These are phyloP conservation scores for Proctacanthus coquilletti DNA, from an alignment of 1,140 invertebrate genomes.

Conservation along the genomic window DNA sequence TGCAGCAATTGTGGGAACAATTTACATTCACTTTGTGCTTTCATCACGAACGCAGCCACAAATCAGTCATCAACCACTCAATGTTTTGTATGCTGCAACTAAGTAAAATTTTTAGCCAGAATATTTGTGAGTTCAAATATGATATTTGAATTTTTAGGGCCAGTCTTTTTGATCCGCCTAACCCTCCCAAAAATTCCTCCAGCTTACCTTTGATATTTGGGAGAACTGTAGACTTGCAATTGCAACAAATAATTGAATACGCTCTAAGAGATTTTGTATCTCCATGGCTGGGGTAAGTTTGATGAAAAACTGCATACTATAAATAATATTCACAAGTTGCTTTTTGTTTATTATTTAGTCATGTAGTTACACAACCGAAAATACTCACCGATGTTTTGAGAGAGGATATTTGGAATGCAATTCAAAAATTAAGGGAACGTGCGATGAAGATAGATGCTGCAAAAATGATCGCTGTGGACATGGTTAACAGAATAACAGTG, in stretches of 20 bases:
- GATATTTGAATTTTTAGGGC: conserved; percentile 11
- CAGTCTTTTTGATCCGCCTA: conserved; percentile 27
- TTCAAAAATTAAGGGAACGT: conserved; percentile 58
- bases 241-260: conserved; percentile 70
- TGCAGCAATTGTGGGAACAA: conserved; percentile 24
- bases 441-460: conserved; percentile 60
- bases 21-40: conserved; percentile 27
- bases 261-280: conserved; percentile 63
- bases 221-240: conserved; percentile 61
- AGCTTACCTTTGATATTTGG: conserved; percentile 58
- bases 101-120: conserved; percentile 14
- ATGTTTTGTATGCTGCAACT: conserved; percentile 28
- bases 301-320: neutral
- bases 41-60: conserved; percentile 23
- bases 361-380: conserved; percentile 35
- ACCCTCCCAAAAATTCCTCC: conserved; percentile 26
- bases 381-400: conserved; percentile 49
- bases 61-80: conserved; percentile 21
- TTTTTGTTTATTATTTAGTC: conserved; percentile 9
- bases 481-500: conserved; percentile 54
- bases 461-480: conserved; percentile 65
- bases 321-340: neutral
- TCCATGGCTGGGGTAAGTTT: conserved; percentile 47
- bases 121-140: neutral
- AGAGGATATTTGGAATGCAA: conserved; percentile 65